These are phyloP conservation scores for Hippocampus zosterae DNA, from an alignment of 2,113 vertebrate genomes.

Conservation along the genomic window DNA sequence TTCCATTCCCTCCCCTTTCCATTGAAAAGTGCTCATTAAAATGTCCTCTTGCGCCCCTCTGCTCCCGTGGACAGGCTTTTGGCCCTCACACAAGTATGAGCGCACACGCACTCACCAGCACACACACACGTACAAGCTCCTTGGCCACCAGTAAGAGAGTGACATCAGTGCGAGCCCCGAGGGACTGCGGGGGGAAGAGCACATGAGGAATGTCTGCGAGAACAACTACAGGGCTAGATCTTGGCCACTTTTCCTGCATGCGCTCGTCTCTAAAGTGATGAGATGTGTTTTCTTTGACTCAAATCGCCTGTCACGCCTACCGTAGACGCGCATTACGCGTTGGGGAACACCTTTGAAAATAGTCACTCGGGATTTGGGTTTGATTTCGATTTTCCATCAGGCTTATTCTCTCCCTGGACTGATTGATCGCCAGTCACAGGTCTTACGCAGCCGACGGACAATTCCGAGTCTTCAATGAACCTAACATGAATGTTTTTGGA, in stretches of 20 bases:
- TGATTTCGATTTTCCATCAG: not conserved
- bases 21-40: conserved; percentile 72
- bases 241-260: conserved; percentile 45
- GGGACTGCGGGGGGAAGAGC: conserved; percentile 44
- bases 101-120: conserved; percentile 8
- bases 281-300: conserved; percentile 35
- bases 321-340: not conserved
- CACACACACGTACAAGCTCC: conserved; percentile 30
- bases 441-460: not conserved
- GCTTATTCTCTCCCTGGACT: not conserved
- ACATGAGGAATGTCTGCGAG: conserved; percentile 61
- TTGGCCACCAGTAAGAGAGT: conserved; percentile 66
- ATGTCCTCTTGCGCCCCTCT: conserved; percentile 62
- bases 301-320: not conserved
- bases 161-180: conserved; percentile 65
- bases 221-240: conserved; percentile 52
- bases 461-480: too few species aligned
- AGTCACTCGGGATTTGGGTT: not conserved
- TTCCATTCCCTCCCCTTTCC: conserved; percentile 64
- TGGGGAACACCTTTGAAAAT: not conserved
- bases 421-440: too few species aligned
- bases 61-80: conserved; percentile 64
- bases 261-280: conserved; percentile 28
- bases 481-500: too few species aligned
- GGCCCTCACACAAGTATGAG: conserved; percentile 56